phyloP scores from a whole-genome alignment of 2,797 vertebrate genomes.

The Fratercula arctica region DNA sequence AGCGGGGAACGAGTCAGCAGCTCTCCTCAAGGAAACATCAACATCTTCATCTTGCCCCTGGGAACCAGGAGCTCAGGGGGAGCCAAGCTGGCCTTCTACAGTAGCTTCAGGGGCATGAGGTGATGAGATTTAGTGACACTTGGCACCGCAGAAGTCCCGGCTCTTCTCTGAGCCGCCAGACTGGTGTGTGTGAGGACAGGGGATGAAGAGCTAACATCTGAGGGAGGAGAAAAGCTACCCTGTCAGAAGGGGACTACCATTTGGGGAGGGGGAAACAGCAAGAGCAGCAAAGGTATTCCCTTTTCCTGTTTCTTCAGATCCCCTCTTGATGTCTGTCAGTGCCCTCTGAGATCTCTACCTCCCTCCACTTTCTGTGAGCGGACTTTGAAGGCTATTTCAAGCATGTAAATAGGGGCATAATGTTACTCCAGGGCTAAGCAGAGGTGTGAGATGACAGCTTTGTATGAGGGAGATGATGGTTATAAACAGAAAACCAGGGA shows the following conservation, averaged over 20 bases:
- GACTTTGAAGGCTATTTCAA: conserved; percentile 39
- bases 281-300: neutral
- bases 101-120: neutral
- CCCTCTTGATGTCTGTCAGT: neutral
- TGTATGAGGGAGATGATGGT: conserved; percentile 18
- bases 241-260: neutral
- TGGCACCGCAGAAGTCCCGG: neutral
- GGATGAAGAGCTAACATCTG: neutral
- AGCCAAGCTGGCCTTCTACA: neutral
- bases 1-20: neutral
- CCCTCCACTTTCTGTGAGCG: neutral
- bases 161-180: neutral
- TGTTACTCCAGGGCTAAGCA: conserved; percentile 35
- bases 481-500: conserved; percentile 45
- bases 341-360: neutral
- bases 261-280: neutral
- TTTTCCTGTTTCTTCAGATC: neutral
- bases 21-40: neutral
- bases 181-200: neutral
- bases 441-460: conserved; percentile 56
- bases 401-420: conserved; percentile 28
- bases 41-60: neutral
- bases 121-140: neutral
- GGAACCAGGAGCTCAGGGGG: neutral
- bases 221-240: neutral